Evolutionary conservation across 2,888 invertebrate species (phyloP).

Genomic region (Ochlodes sylvanus): DNA sequence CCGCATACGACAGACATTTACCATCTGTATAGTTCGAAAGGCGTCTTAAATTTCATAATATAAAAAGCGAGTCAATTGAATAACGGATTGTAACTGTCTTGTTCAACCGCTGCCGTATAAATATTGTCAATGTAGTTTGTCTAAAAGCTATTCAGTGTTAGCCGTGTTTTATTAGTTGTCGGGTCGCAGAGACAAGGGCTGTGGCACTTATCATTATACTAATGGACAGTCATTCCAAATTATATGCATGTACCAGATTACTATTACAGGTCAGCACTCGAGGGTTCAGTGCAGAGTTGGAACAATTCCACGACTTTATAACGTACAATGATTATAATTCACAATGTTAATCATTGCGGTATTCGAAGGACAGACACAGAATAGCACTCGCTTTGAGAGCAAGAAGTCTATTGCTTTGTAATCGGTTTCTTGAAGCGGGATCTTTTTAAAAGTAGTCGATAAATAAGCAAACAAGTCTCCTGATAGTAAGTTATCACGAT

Average conservation of each 20-base stretch:
- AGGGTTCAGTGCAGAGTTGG: not conserved
- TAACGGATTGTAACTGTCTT: conserved; percentile 3
- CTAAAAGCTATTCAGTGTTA: conserved; percentile 43
- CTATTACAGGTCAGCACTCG: not conserved
- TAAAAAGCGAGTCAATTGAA: not conserved
- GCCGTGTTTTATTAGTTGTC: conserved; percentile 27
- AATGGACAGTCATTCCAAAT: conserved; percentile 32
- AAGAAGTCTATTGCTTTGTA: no score
- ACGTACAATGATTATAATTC: not conserved
- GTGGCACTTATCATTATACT: conserved; percentile 29
- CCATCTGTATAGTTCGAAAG: no score
- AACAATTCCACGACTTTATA: not conserved
- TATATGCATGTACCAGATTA: conserved; percentile 8
- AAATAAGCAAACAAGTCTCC: no score
- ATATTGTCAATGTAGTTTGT: conserved; percentile 31
- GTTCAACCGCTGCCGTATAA: conserved; percentile 17
- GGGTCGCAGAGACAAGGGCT: conserved; percentile 15
- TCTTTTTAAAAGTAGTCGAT: no score
- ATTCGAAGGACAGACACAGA: no score
- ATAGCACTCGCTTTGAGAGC: no score
- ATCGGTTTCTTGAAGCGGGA: no score
- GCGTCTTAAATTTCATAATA: not conserved
- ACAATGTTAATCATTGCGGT: no score
- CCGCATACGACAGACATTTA: no score
- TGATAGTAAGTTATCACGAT: no score